Conservation (phyloP, 2,888 invertebrate genomes). For the Trachelus stipa region DNA sequence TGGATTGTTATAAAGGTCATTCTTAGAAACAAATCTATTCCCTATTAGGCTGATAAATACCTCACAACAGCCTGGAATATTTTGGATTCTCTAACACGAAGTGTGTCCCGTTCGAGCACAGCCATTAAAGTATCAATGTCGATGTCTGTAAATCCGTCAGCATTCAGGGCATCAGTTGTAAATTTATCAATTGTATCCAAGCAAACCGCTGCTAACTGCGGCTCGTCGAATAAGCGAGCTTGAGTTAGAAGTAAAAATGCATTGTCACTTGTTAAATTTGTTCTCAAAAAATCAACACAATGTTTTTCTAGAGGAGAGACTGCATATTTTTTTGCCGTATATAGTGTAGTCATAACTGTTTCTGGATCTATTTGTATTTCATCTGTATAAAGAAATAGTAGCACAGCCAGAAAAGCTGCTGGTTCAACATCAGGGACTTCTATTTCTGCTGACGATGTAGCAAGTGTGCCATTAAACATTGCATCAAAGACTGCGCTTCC, state of each 20-base stretch:
- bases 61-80: constrained; percentile 80
- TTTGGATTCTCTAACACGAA: constrained; percentile 82
- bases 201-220: constrained; percentile 83
- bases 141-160: constrained; percentile 86
- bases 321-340: constrained; percentile 89
- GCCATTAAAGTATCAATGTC: constrained; percentile 82
- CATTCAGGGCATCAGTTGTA: constrained; percentile 81
- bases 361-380: constrained; percentile 87
- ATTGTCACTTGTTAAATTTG: constrained; percentile 83
- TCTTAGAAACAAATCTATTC: neutral
- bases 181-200: constrained; percentile 87
- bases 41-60: constrained; percentile 43
- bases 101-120: constrained; percentile 82
- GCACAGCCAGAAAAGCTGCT: constrained; percentile 80
- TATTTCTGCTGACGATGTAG: constrained; percentile 77
- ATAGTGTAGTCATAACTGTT: constrained; percentile 87
- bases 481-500: constrained; percentile 90
- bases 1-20: neutral
- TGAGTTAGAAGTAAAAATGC: constrained; percentile 84
- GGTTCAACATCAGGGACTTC: constrained; percentile 88
- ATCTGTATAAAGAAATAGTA: constrained; percentile 82
- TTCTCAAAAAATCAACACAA: constrained; percentile 82
- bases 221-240: constrained; percentile 85
- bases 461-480: constrained; percentile 84
- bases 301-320: constrained; percentile 85